phyloP scores from a whole-genome alignment of 2,113 vertebrate species.

The Paramisgurnus dabryanus region DNA sequence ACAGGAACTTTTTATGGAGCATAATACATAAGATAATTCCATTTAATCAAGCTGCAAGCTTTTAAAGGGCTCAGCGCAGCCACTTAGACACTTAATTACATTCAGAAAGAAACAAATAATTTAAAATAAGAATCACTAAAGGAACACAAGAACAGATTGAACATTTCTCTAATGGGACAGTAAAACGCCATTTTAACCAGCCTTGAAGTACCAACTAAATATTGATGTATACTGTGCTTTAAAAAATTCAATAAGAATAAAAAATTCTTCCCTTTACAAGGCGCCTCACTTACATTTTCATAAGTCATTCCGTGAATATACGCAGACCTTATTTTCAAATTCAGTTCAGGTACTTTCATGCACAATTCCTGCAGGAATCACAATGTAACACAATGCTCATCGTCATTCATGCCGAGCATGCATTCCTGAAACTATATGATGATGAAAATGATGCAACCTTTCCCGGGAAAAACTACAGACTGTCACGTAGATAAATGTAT shows the following conservation, averaged over 20 bases:
- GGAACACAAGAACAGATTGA: conserved; percentile 40
- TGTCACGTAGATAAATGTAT: conserved; percentile 39
- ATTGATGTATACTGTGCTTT: conserved; percentile 30
- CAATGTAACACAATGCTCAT: conserved; percentile 70
- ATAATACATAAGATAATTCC: conserved; percentile 58
- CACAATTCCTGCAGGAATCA: conserved; percentile 57
- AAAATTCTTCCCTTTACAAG: conserved; percentile 57
- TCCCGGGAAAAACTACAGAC: conserved; percentile 32
- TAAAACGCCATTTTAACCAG: conserved; percentile 39
- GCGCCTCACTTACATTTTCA: conserved; percentile 57
- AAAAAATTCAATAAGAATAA: conserved; percentile 52
- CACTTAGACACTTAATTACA: conserved; percentile 56
- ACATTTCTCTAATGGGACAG: conserved; percentile 48
- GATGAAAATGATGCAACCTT: conserved; percentile 41
- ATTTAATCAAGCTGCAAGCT: conserved; percentile 56
- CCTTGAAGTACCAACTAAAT: conserved; percentile 21
- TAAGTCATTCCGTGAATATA: conserved; percentile 62
- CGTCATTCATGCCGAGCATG: conserved; percentile 69
- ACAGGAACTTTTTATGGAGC: conserved; percentile 59
- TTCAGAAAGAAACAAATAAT: conserved; percentile 52
- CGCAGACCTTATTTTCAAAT: conserved; percentile 58
- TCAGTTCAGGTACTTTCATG: conserved; percentile 62
- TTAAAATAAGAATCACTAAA: conserved; percentile 49
- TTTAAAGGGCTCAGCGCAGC: conserved; percentile 54
- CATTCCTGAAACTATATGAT: conserved; percentile 33